Evolutionary conservation across 2,888 invertebrate species (phyloP).

Genomic region (Agrotis segetum): DNA sequence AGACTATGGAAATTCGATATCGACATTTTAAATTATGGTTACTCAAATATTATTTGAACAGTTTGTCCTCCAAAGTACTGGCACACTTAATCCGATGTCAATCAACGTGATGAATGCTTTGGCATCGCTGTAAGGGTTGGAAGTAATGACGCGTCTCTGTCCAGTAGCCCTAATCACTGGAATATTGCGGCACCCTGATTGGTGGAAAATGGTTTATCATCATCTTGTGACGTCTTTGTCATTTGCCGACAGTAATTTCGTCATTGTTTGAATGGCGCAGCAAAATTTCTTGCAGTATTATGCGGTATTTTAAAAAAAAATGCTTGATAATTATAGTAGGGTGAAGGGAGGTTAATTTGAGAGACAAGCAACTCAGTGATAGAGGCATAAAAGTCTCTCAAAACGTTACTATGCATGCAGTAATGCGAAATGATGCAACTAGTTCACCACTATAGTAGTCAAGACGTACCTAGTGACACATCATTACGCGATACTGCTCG

Average conservation of each 20-base stretch:
- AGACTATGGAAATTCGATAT: too few species aligned
- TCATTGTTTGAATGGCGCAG: constrained; percentile 3
- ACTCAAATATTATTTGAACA: constrained; percentile 32
- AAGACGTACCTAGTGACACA: too few species aligned
- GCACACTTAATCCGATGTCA: constrained; percentile 55
- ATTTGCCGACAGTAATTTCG: constrained; percentile 36
- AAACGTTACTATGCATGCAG: too few species aligned
- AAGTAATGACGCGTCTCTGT: constrained; percentile 58
- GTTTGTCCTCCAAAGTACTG: constrained; percentile 38
- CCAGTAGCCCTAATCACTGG: constrained; percentile 48
- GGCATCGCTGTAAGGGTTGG: constrained; percentile 46
- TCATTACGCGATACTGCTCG: too few species aligned
- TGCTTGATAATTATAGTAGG: too few species aligned
- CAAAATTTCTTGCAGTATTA: not conserved
- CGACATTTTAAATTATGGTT: not conserved
- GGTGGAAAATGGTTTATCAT: constrained; percentile 46
- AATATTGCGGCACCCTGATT: constrained; percentile 52
- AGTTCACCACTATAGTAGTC: too few species aligned
- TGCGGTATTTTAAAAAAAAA: not conserved
- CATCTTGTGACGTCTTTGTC: constrained; percentile 42
- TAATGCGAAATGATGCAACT: too few species aligned
- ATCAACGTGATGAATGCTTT: constrained; percentile 57
- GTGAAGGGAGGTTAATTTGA: too few species aligned
- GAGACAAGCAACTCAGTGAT: too few species aligned
- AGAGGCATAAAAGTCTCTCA: too few species aligned